Percentiles rank a stretch among this genome's conserved stretches.
phyloP scores from a whole-genome alignment of 2,113 vertebrate genomes.

The Monopterus albus region DNA sequence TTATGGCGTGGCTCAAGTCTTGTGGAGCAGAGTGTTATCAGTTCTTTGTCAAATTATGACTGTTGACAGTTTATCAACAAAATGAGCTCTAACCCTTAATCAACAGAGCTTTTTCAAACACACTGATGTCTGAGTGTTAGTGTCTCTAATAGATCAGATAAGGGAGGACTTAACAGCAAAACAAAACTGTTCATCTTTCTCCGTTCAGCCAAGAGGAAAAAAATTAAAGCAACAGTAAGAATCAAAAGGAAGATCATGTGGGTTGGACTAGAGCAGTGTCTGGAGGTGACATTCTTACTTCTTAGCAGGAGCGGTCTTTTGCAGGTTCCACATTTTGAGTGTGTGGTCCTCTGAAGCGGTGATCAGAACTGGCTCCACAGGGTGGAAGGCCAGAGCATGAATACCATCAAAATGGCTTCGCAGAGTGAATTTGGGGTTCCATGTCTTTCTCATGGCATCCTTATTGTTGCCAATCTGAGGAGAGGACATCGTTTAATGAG shows the following conservation, averaged over 20 bases:
- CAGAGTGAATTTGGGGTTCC: slow-evolving; percentile 98
- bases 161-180: neutral
- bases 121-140: neutral
- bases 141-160: neutral
- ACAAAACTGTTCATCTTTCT: neutral
- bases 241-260: neutral
- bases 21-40: slow-evolving; percentile 8
- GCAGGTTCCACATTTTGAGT: slow-evolving; percentile 99
- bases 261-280: neutral
- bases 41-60: slow-evolving; percentile 30
- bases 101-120: neutral
- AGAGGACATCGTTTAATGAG: too few species aligned
- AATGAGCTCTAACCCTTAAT: too few species aligned
- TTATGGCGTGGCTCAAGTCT: slow-evolving; percentile 14
- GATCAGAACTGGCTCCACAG: slow-evolving; percentile 93
- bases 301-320: slow-evolving; percentile 97
- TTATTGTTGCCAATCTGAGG: slow-evolving; percentile 95
- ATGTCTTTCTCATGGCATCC: slow-evolving; percentile 96
- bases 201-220: neutral
- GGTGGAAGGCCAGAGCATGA: slow-evolving; percentile 94
- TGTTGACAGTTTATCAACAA: neutral
- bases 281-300: slow-evolving; percentile 83
- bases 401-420: slow-evolving; percentile 98
- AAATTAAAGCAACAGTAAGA: neutral
- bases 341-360: slow-evolving; percentile 99